A percentile compares a stretch with the other conserved stretches of the same genome.
These are phyloP conservation scores for Microtus ochrogaster DNA, from an alignment of 2,113 vertebrate species.

Conservation along the genomic window DNA sequence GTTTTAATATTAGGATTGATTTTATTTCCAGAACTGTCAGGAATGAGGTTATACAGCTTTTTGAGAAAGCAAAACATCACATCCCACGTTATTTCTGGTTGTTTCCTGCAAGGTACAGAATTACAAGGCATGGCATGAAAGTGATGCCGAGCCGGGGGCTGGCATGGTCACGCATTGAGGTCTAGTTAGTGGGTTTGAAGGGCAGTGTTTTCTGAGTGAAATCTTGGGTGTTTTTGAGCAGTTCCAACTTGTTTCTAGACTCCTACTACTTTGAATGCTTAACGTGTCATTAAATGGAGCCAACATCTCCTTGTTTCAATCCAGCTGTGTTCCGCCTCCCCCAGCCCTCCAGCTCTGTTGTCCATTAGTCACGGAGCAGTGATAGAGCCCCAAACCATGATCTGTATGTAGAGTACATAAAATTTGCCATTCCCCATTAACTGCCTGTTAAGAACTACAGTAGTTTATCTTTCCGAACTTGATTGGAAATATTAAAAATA, in stretches of 20 bases:
- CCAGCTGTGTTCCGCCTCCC: neutral
- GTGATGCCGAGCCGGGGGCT: neutral
- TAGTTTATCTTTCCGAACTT: neutral
- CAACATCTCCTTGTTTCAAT: no score
- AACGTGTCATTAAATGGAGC: neutral
- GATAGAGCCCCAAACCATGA: neutral
- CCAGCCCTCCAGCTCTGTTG: fast-evolving
- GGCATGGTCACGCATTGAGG: neutral
- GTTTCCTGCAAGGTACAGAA: neutral
- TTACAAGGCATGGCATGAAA: neutral
- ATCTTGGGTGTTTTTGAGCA: neutral
- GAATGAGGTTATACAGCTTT: neutral
- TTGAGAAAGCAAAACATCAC: neutral
- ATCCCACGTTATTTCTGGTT: neutral
- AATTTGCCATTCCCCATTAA: neutral
- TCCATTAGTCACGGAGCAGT: fast-evolving
- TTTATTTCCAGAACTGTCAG: slow-evolving; percentile 36
- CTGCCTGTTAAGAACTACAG: neutral
- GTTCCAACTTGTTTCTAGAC: neutral
- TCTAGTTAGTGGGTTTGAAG: neutral
- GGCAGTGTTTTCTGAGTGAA: neutral
- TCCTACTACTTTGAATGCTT: neutral
- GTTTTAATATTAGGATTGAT: neutral
- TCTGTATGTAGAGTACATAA: neutral
- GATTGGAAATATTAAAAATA: neutral